phyloP scores from a whole-genome alignment of 2,888 invertebrate genomes.

The Allophyes oxyacanthae region DNA sequence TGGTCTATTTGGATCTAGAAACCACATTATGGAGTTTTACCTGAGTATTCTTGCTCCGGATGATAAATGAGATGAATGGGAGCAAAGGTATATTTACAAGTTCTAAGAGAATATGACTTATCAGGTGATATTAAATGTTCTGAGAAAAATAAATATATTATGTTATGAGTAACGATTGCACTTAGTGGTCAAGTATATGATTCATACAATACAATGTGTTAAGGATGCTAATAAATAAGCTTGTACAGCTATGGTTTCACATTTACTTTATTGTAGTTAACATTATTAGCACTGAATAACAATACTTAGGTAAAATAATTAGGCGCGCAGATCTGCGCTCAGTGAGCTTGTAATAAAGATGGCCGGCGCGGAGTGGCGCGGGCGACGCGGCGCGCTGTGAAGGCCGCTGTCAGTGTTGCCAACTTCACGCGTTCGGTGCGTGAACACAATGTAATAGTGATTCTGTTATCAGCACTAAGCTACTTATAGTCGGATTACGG shows the following conservation, averaged over 20 bases:
- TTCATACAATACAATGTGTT: slow-evolving; percentile 41
- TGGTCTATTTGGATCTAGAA: too few relatives aligned
- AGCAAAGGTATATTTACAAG: slow-evolving; percentile 11
- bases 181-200: slow-evolving; percentile 36
- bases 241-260: too few relatives aligned
- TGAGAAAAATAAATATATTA: slow-evolving; percentile 40
- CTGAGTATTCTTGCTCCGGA: background rate
- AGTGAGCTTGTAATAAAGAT: too few relatives aligned
- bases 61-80: slow-evolving; percentile 11
- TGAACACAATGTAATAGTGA: slow-evolving; percentile 39
- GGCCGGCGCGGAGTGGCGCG: too few relatives aligned
- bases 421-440: too few relatives aligned
- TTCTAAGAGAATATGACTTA: slow-evolving; percentile 26
- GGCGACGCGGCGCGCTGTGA: too few relatives aligned
- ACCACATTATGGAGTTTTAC: background rate
- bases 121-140: slow-evolving; percentile 40
- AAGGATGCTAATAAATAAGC: too few relatives aligned
- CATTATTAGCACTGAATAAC: too few relatives aligned
- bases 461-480: slow-evolving; percentile 36
- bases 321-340: too few relatives aligned
- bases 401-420: too few relatives aligned
- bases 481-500: slow-evolving; percentile 38
- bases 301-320: too few relatives aligned
- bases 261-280: too few relatives aligned
- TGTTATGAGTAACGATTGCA: slow-evolving; percentile 41